Evolutionary conservation across 2,888 invertebrate genomes (phyloP).

Genomic region (Campoplex nolae): DNA sequence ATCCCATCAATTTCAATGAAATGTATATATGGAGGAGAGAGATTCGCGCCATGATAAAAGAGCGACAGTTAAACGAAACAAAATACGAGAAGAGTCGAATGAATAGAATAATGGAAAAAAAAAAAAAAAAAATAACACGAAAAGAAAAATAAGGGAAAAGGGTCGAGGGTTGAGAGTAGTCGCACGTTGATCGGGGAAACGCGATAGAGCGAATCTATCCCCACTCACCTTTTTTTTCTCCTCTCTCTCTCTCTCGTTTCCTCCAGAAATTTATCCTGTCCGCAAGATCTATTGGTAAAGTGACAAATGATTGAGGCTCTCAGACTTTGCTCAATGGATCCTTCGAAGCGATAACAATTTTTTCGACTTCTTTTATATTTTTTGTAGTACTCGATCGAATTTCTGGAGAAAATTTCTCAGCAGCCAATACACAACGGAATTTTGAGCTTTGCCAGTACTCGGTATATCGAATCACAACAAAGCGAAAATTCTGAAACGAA

Average conservation of each 20-base stretch:
- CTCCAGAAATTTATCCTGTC: slow-evolving; percentile 35
- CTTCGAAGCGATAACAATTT: slow-evolving; percentile 21
- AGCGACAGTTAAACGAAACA: slow-evolving; percentile 51
- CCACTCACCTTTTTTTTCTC: not conserved
- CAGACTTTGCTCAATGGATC: slow-evolving; percentile 36
- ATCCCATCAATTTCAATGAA: slow-evolving; percentile 36
- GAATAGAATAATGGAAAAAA: not conserved
- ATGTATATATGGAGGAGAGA: slow-evolving; percentile 18
- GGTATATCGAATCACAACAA: not conserved
- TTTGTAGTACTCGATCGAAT: not conserved
- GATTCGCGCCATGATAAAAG: slow-evolving; percentile 41
- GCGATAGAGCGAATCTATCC: slow-evolving; percentile 39
- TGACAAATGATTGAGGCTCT: slow-evolving; percentile 56
- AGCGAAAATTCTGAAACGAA: not conserved
- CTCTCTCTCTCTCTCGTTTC: slow-evolving; percentile 10
- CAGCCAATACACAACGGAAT: not conserved
- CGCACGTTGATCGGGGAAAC: slow-evolving; percentile 19
- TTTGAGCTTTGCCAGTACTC: too few species aligned
- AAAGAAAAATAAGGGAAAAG: slow-evolving; percentile 32
- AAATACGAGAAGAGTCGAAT: slow-evolving; percentile 18
- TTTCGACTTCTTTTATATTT: slow-evolving; percentile 4
- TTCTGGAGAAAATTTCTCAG: not conserved
- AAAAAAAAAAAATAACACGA: too few species aligned
- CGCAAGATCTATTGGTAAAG: slow-evolving; percentile 50
- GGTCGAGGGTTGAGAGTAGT: not conserved